Percentiles rank a stretch among this genome's conserved stretches.
Evolutionary conservation across 2,113 vertebrate species (phyloP).

Genomic region (Lagopus leucura): DNA sequence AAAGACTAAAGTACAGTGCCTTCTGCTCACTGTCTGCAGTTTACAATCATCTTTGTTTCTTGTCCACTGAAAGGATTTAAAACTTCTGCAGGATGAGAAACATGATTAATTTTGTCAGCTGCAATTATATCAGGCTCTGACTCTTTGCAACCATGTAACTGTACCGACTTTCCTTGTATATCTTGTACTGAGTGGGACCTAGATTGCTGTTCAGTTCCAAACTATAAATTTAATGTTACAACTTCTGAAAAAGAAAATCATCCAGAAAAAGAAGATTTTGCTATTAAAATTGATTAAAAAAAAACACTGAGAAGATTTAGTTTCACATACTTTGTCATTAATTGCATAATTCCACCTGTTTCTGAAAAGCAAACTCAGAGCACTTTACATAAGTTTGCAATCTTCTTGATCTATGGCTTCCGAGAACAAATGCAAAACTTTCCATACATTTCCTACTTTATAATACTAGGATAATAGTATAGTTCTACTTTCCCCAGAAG

Average conservation of each 20-base stretch:
- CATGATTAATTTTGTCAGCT: neutral
- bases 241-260: neutral
- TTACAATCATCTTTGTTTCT: neutral
- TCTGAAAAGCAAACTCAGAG: neutral
- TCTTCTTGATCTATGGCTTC: neutral
- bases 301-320: neutral
- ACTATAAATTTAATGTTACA: neutral
- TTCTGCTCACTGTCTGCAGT: neutral
- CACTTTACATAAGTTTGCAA: neutral
- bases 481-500: neutral
- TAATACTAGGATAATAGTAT: neutral
- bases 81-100: neutral
- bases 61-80: neutral
- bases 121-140: neutral
- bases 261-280: neutral
- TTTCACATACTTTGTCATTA: neutral
- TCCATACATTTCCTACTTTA: neutral
- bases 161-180: too few species aligned
- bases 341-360: neutral
- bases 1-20: neutral
- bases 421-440: neutral
- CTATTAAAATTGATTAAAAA: neutral
- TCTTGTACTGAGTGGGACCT: neutral
- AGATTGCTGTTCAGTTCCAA: neutral
- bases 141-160: neutral